Base-by-base conservation (phyloP, 2,888 invertebrate species). In the Chorisops tibialis region DNA sequence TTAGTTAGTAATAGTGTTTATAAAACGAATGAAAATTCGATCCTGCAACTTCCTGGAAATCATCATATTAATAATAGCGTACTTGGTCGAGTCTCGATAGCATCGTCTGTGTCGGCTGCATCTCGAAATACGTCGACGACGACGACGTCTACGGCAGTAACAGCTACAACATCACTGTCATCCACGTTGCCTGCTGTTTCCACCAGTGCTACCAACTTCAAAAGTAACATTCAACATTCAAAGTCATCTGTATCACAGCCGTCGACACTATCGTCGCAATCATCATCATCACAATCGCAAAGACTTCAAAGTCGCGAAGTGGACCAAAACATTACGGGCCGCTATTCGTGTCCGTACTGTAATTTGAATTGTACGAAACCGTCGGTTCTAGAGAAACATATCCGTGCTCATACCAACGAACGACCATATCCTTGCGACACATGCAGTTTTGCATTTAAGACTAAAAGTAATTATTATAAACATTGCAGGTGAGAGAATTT, bases 381-480 rank as follows among this genome's bases (percentile, higher is more conserved):
- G 63, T 94, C 93, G 75, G 94, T 95, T 68, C 83, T 95, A 67
- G 89, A 93, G 78, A 95, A 95, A 82, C 95, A 95, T 82, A 91
- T 95, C 77, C 85, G 94, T 73, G 92, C 93, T 65, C 94, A 95
- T 79, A 94, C 95, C 48, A 93, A 93, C 75, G 94, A 95, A 79
- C 83, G 94, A 70, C 94, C 94, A 62, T 95, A 88, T 80, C 94
- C 94, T 24, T 95, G 94, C 80, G 81, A 84, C 71, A 87, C 89
- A 68, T 95, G 94, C 78, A 92, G 92, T 68, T 91, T 94, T 79
- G 90, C 93, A 70, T 95, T 95, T 80, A 95, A 95, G 79, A 95
- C 95, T 19, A 91, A 92, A 77, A 93, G 93, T 70, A 95, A 95
- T 79, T 83, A 94, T 68, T 94, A 93, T 76, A 95, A 95, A 78